A percentile compares a stretch with the other conserved stretches of the same genome.
Conservation (phyloP, 37 sponge, comb jelly and placozoan genomes). For the Petrosia ficiformis region DNA sequence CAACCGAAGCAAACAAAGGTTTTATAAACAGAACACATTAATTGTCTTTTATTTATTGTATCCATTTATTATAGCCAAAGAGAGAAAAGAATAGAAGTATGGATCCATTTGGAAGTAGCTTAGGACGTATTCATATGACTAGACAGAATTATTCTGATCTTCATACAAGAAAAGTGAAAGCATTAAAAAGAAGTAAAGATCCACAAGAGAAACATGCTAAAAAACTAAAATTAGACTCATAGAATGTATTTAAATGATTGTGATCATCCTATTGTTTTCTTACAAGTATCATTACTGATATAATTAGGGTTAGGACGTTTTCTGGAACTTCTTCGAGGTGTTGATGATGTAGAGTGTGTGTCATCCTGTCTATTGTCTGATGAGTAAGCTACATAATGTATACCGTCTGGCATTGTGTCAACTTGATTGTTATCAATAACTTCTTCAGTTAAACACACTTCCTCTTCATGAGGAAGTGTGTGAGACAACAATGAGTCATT, state of each 20-base stretch:
- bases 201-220: slow-evolving; percentile 1
- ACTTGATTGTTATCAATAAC: too few species aligned
- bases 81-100: slow-evolving; percentile 85
- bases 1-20: slow-evolving; percentile 79
- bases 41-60: not conserved
- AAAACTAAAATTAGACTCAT: slow-evolving; percentile 14
- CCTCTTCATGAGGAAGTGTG: too few species aligned
- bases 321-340: not conserved
- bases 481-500: too few species aligned
- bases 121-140: slow-evolving; percentile 94
- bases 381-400: slow-evolving; percentile 7
- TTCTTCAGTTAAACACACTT: too few species aligned
- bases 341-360: not conserved
- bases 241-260: too few species aligned
- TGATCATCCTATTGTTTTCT: not conserved
- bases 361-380: not conserved
- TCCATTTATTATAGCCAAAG: slow-evolving; percentile 42
- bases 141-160: slow-evolving; percentile 86
- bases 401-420: too few species aligned
- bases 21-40: not conserved
- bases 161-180: slow-evolving; percentile 78
- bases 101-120: slow-evolving; percentile 86
- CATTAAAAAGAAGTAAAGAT: slow-evolving; percentile 39
- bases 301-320: too few species aligned
- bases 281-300: too few species aligned